Conservation (phyloP, 2,797 vertebrate species). For the Acropternis orthonyx region DNA sequence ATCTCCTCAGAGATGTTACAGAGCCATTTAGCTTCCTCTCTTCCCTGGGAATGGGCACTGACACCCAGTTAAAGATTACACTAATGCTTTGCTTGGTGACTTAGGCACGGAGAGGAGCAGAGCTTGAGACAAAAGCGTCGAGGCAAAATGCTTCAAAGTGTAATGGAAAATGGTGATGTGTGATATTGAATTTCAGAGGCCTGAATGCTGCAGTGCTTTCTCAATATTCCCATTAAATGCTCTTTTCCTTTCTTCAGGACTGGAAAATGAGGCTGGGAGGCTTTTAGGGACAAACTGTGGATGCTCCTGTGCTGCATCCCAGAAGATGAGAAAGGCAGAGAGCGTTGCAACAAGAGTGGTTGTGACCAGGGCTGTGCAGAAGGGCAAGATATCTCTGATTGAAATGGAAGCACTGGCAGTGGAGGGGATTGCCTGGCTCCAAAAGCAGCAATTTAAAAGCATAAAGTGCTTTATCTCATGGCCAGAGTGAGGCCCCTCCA, state of each 20-base stretch:
- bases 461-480: not conserved
- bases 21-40: not conserved
- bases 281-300: not conserved
- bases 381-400: not conserved
- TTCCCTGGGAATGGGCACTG: not conserved
- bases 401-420: not conserved
- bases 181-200: not conserved
- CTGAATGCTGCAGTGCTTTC: not conserved
- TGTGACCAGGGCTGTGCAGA: not conserved
- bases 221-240: not conserved
- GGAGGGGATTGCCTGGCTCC: not conserved
- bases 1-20: not conserved
- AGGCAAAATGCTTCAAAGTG: not conserved
- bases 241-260: not conserved
- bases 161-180: not conserved
- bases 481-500: not conserved
- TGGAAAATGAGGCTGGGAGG: not conserved
- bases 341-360: fast-evolving
- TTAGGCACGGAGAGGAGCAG: not conserved
- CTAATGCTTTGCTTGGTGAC: not conserved
- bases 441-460: not conserved
- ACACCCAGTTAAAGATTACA: not conserved
- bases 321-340: not conserved
- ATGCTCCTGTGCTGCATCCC: not conserved
- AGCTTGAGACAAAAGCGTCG: not conserved